Percentiles rank a stretch among this genome's conserved stretches.
These are phyloP conservation scores for Brachystomella parvula DNA, from an alignment of 1,140 invertebrate species.

Conservation along the genomic window DNA sequence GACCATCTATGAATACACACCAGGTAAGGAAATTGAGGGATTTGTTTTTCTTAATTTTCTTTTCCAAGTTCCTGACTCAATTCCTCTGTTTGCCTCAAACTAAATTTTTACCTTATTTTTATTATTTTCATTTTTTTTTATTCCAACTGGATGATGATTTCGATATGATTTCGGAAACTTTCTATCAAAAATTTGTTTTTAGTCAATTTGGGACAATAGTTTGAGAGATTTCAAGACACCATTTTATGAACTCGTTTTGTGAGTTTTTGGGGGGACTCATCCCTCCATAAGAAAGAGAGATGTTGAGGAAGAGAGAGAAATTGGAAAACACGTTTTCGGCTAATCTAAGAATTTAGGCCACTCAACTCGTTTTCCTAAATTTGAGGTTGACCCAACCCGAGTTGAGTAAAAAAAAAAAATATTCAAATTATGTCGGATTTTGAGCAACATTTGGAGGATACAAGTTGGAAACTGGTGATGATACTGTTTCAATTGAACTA, in stretches of 20 bases:
- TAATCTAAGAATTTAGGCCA: too few species aligned
- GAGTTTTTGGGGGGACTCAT: too few species aligned
- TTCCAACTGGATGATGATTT: too few species aligned
- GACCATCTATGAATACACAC: constrained; percentile 26
- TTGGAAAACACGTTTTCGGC: too few species aligned
- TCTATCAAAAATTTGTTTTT: not conserved
- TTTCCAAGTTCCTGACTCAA: not conserved
- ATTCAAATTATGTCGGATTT: not conserved
- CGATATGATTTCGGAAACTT: not conserved
- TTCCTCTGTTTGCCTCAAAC: too few species aligned
- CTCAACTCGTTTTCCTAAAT: too few species aligned
- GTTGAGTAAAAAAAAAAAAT: too few species aligned
- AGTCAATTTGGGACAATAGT: not conserved
- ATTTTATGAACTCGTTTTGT: too few species aligned
- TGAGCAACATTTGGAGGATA: not conserved
- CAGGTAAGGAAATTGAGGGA: constrained; percentile 13
- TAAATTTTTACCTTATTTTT: not conserved
- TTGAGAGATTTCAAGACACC: too few species aligned
- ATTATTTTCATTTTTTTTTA: not conserved
- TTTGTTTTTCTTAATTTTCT: not conserved
- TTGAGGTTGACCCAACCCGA: too few species aligned
- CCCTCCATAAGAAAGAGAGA: too few species aligned
- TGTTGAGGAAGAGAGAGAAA: too few species aligned
- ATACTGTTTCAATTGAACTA: not conserved
- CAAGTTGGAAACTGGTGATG: not conserved